Evolutionary conservation across 2,888 invertebrate genomes (phyloP).

Genomic region (Chymomyza procnemis): DNA sequence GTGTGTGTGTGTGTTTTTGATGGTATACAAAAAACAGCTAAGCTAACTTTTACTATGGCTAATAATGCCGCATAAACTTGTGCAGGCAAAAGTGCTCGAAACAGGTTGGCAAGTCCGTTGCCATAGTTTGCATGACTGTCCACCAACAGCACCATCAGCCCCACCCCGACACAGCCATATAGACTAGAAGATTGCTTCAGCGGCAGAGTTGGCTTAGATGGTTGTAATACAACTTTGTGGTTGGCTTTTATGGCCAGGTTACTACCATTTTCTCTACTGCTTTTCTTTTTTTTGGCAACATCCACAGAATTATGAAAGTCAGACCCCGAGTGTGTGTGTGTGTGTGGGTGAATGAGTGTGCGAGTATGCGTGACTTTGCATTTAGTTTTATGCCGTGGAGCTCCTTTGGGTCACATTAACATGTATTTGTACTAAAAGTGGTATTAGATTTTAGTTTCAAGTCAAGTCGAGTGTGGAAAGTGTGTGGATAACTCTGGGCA

Average conservation of each 20-base stretch:
- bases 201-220: neutral
- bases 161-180: neutral
- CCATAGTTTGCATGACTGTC: slow-evolving; percentile 2
- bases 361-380: slow-evolving; percentile 61
- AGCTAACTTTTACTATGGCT: slow-evolving; percentile 66
- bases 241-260: slow-evolving; percentile 40
- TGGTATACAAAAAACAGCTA: neutral
- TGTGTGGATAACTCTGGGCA: slow-evolving; percentile 12
- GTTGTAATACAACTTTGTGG: slow-evolving; percentile 43
- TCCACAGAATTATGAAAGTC: slow-evolving; percentile 52
- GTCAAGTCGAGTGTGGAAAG: slow-evolving; percentile 52
- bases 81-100: slow-evolving; percentile 12
- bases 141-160: neutral
- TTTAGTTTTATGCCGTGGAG: slow-evolving; percentile 42
- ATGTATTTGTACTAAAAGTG: slow-evolving; percentile 74
- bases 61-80: slow-evolving; percentile 65
- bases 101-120: slow-evolving; percentile 51
- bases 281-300: neutral
- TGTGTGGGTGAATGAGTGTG: slow-evolving; percentile 15
- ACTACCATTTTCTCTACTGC: neutral
- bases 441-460: slow-evolving; percentile 72
- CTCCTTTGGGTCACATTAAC: slow-evolving; percentile 68
- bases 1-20: neutral
- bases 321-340: slow-evolving; percentile 21
- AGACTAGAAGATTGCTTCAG: no score